phyloP scores from a whole-genome alignment of 2,888 invertebrate species.

The Sialis lutaria region DNA sequence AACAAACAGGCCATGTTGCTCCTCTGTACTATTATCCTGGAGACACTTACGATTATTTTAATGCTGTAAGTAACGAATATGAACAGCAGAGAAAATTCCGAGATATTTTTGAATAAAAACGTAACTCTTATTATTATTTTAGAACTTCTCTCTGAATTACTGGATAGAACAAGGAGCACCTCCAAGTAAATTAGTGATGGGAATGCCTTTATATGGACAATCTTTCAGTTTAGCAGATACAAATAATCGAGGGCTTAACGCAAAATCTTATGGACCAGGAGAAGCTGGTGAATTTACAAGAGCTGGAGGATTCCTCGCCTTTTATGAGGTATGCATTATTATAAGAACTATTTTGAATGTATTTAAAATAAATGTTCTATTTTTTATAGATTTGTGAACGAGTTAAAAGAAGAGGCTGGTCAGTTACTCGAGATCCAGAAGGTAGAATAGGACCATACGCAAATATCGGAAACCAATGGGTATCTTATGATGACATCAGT shows the following conservation, averaged over 20 bases:
- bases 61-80: slow-evolving; percentile 36
- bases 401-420: slow-evolving; percentile 38
- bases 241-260: slow-evolving; percentile 32
- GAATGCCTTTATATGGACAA: slow-evolving; percentile 62
- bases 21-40: slow-evolving; percentile 49
- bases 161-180: slow-evolving; percentile 53
- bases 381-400: slow-evolving; percentile 39
- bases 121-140: slow-evolving; percentile 10
- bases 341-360: neutral
- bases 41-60: slow-evolving; percentile 44
- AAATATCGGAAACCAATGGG: slow-evolving; percentile 56
- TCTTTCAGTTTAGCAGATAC: slow-evolving; percentile 45
- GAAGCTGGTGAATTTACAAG: slow-evolving; percentile 49
- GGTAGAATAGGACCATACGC: slow-evolving; percentile 57
- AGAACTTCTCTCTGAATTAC: slow-evolving; percentile 53
- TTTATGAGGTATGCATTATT: slow-evolving; percentile 41
- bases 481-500: slow-evolving; percentile 52
- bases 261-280: slow-evolving; percentile 45
- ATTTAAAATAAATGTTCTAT: slow-evolving; percentile 1
- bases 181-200: slow-evolving; percentile 47
- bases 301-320: slow-evolving; percentile 57
- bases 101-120: neutral
- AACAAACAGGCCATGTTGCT: slow-evolving; percentile 56
- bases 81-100: neutral
- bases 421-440: slow-evolving; percentile 38